Evolutionary conservation across 64 coral and sea anemone species (phyloP).

Genomic region (Acropora tenuis): DNA sequence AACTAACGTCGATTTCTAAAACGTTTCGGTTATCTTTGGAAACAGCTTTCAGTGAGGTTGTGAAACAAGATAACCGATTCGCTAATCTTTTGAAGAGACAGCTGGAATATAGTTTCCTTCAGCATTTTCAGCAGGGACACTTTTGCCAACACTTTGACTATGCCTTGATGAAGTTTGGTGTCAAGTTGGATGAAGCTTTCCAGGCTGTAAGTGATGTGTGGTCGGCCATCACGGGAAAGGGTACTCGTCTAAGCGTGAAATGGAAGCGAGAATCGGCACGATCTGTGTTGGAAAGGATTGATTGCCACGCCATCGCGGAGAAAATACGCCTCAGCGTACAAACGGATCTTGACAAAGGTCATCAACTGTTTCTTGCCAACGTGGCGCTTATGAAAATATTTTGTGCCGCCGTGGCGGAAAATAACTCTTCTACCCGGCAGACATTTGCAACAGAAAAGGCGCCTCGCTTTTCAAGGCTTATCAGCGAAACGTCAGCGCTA

Average conservation of each 20-base stretch:
- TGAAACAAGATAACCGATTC: slow-evolving; percentile 23
- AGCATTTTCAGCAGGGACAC: slow-evolving; percentile 14
- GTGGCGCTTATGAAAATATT: slow-evolving; percentile 17
- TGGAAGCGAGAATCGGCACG: slow-evolving; percentile 60
- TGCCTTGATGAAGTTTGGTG: slow-evolving; percentile 41
- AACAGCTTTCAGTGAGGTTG: slow-evolving; percentile 3
- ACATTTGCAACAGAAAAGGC: background rate
- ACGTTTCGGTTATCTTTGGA: background rate
- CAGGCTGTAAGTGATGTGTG: slow-evolving; percentile 22
- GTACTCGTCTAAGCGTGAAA: slow-evolving; percentile 13
- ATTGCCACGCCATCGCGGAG: slow-evolving; percentile 4
- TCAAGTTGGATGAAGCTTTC: slow-evolving; percentile 20
- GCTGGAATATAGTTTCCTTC: slow-evolving; percentile 28
- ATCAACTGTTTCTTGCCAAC: slow-evolving; percentile 23
- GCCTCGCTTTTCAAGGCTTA: slow-evolving; percentile 46
- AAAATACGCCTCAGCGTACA: slow-evolving; percentile 28
- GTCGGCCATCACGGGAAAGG: slow-evolving; percentile 35
- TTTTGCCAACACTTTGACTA: slow-evolving; percentile 29
- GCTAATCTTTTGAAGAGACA: slow-evolving; percentile 27
- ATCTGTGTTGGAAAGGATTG: slow-evolving; percentile 46
- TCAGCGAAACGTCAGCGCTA: slow-evolving; percentile 31
- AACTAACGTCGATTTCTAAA: background rate
- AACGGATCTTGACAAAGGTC: slow-evolving; percentile 21
- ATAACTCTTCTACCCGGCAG: slow-evolving; percentile 5
- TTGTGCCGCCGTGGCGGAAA: background rate